A percentile compares a stretch with the other conserved stretches of the same genome.
Conservation (phyloP, 2,888 invertebrate species). For the Iphiclides podalirius region DNA sequence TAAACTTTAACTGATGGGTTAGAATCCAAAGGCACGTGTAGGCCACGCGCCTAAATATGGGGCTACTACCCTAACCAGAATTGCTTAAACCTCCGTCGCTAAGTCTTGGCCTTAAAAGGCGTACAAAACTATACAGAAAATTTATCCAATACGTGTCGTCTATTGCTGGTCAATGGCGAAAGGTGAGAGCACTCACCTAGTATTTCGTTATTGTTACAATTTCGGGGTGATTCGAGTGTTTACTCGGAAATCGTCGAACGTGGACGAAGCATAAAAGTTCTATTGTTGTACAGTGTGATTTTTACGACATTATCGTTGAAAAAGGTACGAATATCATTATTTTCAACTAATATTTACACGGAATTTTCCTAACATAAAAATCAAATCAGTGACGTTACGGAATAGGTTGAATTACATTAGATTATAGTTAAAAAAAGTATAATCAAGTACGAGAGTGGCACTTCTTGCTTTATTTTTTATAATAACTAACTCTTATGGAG, state of each 20-base stretch:
- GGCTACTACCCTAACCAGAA: constrained; percentile 41
- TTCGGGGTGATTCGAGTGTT: constrained; percentile 47
- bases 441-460: too few relatives aligned
- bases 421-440: too few relatives aligned
- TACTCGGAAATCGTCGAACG: constrained; percentile 34
- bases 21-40: constrained; percentile 46
- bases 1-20: constrained; percentile 49
- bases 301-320: neutral
- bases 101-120: neutral
- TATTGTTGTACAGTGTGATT: constrained; percentile 15
- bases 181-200: constrained; percentile 47
- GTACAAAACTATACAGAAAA: neutral
- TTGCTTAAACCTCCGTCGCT: constrained; percentile 18
- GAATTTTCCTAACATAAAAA: too few relatives aligned
- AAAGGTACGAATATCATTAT: neutral
- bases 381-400: too few relatives aligned
- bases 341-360: too few relatives aligned
- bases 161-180: constrained; percentile 29
- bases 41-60: constrained; percentile 54
- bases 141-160: constrained; percentile 13
- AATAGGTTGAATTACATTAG: too few relatives aligned
- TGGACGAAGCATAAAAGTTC: constrained; percentile 11
- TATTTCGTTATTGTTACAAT: constrained; percentile 56
- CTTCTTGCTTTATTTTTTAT: too few relatives aligned
- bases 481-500: too few relatives aligned